Conservation (phyloP, 1,140 invertebrate species). For the Euwallacea similis region DNA sequence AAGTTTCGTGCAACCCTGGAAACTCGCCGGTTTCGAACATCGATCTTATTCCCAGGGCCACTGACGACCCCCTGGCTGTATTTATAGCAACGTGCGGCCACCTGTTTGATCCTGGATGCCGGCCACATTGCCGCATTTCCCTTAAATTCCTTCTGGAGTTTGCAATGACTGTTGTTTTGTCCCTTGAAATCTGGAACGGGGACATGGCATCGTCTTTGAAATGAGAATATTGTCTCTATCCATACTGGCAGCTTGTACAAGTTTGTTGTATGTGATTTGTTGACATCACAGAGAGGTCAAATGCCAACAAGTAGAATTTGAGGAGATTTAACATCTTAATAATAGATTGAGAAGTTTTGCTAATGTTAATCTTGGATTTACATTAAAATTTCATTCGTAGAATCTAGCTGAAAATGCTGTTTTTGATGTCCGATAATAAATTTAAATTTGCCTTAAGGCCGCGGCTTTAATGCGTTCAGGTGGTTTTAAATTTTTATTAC, state of each 20-base stretch:
- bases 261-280: constrained; percentile 12
- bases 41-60: constrained; percentile 37
- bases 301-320: neutral
- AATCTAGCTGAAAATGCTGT: too few species aligned
- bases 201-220: neutral
- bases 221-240: neutral
- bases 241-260: neutral
- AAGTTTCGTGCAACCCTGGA: neutral
- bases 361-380: too few species aligned
- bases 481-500: too few species aligned
- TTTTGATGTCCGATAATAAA: too few species aligned
- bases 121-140: constrained; percentile 22
- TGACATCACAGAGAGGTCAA: constrained; percentile 1
- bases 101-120: constrained; percentile 33
- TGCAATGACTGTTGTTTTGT: neutral
- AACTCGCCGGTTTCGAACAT: constrained; percentile 30
- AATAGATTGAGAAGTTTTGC: too few species aligned
- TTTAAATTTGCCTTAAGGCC: too few species aligned
- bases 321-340: too few species aligned
- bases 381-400: too few species aligned
- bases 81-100: constrained; percentile 38
- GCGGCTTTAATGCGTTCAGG: too few species aligned
- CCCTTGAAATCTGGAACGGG: neutral
- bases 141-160: neutral
- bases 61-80: constrained; percentile 25